Percentiles rank a stretch among this genome's conserved stretches.
Evolutionary conservation across 1,140 invertebrate species (phyloP).

Genomic region (Penaeus chinensis): DNA sequence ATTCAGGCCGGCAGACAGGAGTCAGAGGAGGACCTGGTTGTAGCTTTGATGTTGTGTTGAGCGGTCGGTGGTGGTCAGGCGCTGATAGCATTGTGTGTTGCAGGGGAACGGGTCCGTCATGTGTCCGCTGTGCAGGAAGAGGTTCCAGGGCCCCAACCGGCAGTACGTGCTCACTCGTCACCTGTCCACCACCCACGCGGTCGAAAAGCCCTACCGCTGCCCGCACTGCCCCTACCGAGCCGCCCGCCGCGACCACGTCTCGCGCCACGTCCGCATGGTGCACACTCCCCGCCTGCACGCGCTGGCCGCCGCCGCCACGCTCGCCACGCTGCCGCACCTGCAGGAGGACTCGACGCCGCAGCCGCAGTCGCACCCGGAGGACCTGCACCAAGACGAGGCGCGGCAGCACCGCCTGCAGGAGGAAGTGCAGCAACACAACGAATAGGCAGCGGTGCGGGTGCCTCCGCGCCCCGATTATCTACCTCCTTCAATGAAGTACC

Average conservation of each 20-base stretch:
- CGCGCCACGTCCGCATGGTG: constrained; percentile 61
- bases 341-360: neutral
- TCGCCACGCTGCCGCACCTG: constrained; percentile 42
- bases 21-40: neutral
- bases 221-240: constrained; percentile 68
- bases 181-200: constrained; percentile 54
- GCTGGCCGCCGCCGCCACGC: constrained; percentile 54
- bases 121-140: constrained; percentile 63
- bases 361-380: neutral
- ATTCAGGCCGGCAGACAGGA: too few species aligned
- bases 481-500: too few species aligned
- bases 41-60: constrained; percentile 20
- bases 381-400: neutral
- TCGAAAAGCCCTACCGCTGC: constrained; percentile 66
- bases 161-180: constrained; percentile 62
- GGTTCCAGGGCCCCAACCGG: constrained; percentile 60
- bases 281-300: constrained; percentile 55
- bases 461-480: too few species aligned
- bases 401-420: constrained; percentile 30
- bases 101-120: constrained; percentile 53
- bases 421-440: constrained; percentile 31
- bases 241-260: constrained; percentile 63
- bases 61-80: constrained; percentile 37
- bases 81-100: constrained; percentile 59
- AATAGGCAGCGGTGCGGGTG: neutral